Evolutionary conservation across 2,797 vertebrate species (phyloP), one percentile per base, ranked within the genome.

Genomic region (Enteromius thamalakanensis): DNA sequence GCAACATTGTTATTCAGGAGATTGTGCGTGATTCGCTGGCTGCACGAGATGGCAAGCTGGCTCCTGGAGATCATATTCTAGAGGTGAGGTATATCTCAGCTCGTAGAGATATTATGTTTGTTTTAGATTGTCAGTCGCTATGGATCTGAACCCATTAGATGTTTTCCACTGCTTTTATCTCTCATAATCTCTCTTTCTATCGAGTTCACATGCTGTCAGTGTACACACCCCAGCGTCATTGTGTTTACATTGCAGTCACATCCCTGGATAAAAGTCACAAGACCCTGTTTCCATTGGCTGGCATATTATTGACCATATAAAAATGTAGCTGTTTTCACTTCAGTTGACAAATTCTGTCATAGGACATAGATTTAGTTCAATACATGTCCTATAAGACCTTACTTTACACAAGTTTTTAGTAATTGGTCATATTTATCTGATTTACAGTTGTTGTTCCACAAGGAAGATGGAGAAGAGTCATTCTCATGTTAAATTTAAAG

Each of bases 1-100:
- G 97, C 9, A 98, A 97, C 88, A 96, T 98, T 0, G 96, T 98
- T 62, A 94, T 98, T 84, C 97, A 98, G 90, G 97, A 98, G 79
- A 94, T 98, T 32, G 86, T 96, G 83, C 90, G 93, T 72, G 96
- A 97, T 90, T 96, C 96, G 0, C 87, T 95, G 72, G 88, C 95
- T 3, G 95, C 95, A 79, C 92, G 94, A 1, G 96, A 97, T 83
- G 96, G 96, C 87, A 95, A 93, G 86, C 94, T 98, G 89, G 95
- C 96, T 32, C 97, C 97, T 0, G 97, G 97, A 76, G 97, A 98
- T 85, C 97, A 98, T 83, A 97, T 98, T 89, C 91, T 98, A 45
- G 97, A 98, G 96, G 97, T 98, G 89, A 87, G 91, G 53, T 67
- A 51, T 72, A 78, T 80, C 55, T 79, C 26, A 42, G 34, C 29